Percentiles rank a stretch among this genome's conserved stretches.
These are phyloP conservation scores for Pteronura brasiliensis DNA, from an alignment of 2,113 vertebrate species.

Conservation along the genomic window DNA sequence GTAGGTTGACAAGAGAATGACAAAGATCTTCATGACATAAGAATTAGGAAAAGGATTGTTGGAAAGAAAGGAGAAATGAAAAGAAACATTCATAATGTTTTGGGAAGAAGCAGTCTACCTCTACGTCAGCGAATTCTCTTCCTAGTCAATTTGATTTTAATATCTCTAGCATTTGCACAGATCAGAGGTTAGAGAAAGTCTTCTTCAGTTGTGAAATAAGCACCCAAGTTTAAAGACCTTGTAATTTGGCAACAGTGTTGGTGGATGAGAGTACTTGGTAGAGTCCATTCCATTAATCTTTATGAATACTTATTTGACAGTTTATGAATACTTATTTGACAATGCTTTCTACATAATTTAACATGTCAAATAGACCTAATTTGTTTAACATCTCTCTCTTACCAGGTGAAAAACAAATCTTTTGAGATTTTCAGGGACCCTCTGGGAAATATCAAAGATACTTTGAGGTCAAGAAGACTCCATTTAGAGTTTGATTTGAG, in stretches of 20 bases:
- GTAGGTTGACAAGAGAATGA: not conserved
- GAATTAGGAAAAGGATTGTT: not conserved
- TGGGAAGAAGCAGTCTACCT: not conserved
- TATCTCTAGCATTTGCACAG: not conserved
- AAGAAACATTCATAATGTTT: not conserved
- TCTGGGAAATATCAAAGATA: not conserved
- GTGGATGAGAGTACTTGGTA: not conserved
- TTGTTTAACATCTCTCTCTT: not conserved
- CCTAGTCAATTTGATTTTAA: not conserved
- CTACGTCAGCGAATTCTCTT: not conserved
- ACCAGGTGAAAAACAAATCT: not conserved
- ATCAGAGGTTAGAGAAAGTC: not conserved
- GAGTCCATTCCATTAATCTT: not conserved
- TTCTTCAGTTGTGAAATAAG: not conserved
- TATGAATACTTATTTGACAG: not conserved
- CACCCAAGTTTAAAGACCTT: not conserved
- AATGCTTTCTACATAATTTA: not conserved
- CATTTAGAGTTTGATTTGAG: not conserved
- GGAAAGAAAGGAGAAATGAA: not conserved
- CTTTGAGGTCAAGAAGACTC: not conserved
- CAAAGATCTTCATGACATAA: not conserved
- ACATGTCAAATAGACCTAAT: not conserved
- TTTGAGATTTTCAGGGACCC: not conserved
- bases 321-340: not conserved
- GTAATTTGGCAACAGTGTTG: not conserved